phyloP scores from a whole-genome alignment of 2,888 invertebrate species.

The Campoplex nolae region DNA sequence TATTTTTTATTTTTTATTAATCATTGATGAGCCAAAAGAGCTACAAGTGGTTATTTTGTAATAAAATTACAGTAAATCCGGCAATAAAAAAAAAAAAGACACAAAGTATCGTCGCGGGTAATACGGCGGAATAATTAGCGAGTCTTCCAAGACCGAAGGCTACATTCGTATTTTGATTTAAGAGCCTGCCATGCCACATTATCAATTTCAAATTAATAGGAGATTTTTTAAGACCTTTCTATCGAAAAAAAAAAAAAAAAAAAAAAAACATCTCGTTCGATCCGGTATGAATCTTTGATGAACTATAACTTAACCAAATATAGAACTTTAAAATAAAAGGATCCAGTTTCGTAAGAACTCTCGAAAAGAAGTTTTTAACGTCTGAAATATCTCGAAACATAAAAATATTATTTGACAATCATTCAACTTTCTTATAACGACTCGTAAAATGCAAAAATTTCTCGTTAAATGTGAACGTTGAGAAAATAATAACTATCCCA shows the following conservation, averaged over 20 bases:
- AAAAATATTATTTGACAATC: neutral
- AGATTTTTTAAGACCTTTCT: slow-evolving; percentile 39
- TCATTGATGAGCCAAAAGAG: slow-evolving; percentile 51
- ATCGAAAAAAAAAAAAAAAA: slow-evolving; percentile 6
- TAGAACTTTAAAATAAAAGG: neutral
- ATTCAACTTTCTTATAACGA: neutral
- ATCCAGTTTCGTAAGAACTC: neutral
- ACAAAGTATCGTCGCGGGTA: slow-evolving; percentile 42
- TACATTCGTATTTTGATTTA: slow-evolving; percentile 56
- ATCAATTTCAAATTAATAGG: slow-evolving; percentile 54
- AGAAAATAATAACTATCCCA: neutral
- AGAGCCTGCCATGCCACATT: slow-evolving; percentile 39
- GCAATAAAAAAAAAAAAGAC: slow-evolving; percentile 54
- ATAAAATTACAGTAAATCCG: slow-evolving; percentile 61
- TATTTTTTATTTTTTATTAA: slow-evolving; percentile 6
- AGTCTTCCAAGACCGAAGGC: neutral
- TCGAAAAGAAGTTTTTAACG: too few species aligned
- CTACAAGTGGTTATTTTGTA: slow-evolving; percentile 69
- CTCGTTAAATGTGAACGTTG: slow-evolving; percentile 10
- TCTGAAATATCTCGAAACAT: neutral
- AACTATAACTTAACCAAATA: slow-evolving; percentile 20
- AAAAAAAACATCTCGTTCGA: neutral
- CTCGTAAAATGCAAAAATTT: slow-evolving; percentile 11
- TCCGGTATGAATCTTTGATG: slow-evolving; percentile 1
- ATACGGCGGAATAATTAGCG: slow-evolving; percentile 43